Conservation (phyloP, 2,888 invertebrate species). For the Drosophila longiperda region DNA sequence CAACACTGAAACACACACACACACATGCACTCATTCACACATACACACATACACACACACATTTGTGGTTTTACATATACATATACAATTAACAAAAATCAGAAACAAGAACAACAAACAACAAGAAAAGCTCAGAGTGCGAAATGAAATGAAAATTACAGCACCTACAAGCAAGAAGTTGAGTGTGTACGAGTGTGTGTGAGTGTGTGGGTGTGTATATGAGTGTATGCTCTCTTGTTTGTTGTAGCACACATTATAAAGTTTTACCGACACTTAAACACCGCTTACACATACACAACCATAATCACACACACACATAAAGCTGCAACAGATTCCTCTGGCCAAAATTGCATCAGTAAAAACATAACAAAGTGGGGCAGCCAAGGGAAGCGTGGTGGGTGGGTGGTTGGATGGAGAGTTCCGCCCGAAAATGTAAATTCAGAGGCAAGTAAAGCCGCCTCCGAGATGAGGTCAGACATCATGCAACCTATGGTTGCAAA, state of each 20-base stretch:
- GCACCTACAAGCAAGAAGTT: slow-evolving; percentile 22
- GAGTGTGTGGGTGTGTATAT: slow-evolving; percentile 6
- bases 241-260: slow-evolving; percentile 74
- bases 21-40: slow-evolving; percentile 7
- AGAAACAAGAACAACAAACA: slow-evolving; percentile 48
- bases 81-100: slow-evolving; percentile 67
- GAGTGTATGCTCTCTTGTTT: slow-evolving; percentile 41
- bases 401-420: background rate
- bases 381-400: background rate
- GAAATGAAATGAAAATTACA: slow-evolving; percentile 68
- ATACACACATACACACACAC: slow-evolving; percentile 17
- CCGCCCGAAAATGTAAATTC: background rate
- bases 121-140: slow-evolving; percentile 28
- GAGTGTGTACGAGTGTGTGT: slow-evolving; percentile 3
- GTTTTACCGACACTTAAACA: slow-evolving; percentile 69
- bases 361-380: slow-evolving; percentile 31
- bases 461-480: slow-evolving; percentile 45
- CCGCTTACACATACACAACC: slow-evolving; percentile 59
- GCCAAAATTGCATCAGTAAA: slow-evolving; percentile 51
- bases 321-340: slow-evolving; percentile 51
- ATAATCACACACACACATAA: slow-evolving; percentile 37
- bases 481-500: slow-evolving; percentile 19
- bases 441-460: background rate
- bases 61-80: slow-evolving; percentile 30
- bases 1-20: slow-evolving; percentile 51